A percentile compares a stretch with the other conserved stretches of the same genome.
Evolutionary conservation across 2,888 invertebrate species (phyloP).

Genomic region (Nasonovia ribisnigri): DNA sequence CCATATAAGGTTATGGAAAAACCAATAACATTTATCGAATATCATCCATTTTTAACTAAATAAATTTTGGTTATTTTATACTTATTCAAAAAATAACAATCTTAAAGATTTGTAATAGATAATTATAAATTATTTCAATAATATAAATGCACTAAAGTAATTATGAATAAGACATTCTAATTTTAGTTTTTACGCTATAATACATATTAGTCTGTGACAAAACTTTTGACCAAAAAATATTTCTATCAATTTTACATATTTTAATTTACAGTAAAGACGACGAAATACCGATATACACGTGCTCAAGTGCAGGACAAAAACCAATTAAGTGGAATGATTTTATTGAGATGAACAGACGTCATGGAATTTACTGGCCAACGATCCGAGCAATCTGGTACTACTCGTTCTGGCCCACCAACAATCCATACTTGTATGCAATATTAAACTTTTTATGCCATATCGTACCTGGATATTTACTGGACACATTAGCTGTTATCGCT

Average conservation of each 20-base stretch:
- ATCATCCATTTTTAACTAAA: neutral
- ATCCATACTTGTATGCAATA: slow-evolving; percentile 66
- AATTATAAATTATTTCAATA: neutral
- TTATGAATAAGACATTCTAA: neutral
- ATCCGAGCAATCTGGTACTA: slow-evolving; percentile 72
- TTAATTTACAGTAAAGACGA: slow-evolving; percentile 67
- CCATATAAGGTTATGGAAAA: neutral
- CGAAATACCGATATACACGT: slow-evolving; percentile 81
- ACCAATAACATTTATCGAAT: neutral
- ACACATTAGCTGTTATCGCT: slow-evolving; percentile 66
- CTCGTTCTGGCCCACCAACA: slow-evolving; percentile 66
- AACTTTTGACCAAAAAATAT: neutral
- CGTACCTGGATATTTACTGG: slow-evolving; percentile 67
- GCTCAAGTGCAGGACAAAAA: slow-evolving; percentile 86
- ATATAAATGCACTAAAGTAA: neutral
- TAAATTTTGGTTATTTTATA: neutral
- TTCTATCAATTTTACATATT: neutral
- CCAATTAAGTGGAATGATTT: slow-evolving; percentile 85
- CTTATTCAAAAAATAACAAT: neutral
- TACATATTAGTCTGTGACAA: neutral
- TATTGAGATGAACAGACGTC: slow-evolving; percentile 73
- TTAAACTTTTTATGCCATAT: slow-evolving; percentile 67
- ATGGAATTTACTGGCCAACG: slow-evolving; percentile 75
- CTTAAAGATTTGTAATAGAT: neutral
- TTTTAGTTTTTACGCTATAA: neutral